Base-by-base conservation (phyloP, 2,888 invertebrate species). In the Lepidocyrtinus sp. region DNA sequence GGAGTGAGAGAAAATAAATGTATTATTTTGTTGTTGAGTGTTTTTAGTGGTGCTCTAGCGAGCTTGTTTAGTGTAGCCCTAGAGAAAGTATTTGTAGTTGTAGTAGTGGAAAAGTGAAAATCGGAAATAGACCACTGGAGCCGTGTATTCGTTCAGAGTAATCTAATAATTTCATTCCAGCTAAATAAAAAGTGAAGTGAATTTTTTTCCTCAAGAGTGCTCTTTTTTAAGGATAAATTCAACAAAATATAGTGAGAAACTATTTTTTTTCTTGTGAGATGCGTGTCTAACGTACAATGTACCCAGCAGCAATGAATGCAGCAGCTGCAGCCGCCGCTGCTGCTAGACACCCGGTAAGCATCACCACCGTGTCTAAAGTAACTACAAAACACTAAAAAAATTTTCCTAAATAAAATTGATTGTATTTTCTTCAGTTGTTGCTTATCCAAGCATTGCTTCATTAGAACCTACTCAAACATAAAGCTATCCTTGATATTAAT, bases 331-430 rank as follows among this genome's bases (percentile, higher is more conserved):
- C 87, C 69, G 87, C 87, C 89, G 94, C 93, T 90, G 94, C 94
- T 90, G 94, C 94, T 86, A 92, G 95, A 90, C 95, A 95, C 92
- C 94, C 94, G 93, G 94, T 95, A 91, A 93, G 93, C 90, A 62
- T 77, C 77, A 77, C 71, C 71, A 77, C 77, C 77, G 77, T 77
- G 61, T 77, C 77, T 77, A 77, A 77, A 77, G 77, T 77, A 77
- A 77, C 77, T 72, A 64, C 77, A 70, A 9, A 77, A 72, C 45
- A 69, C 50, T 45, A 68, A 61, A 68, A 62, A 15, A 36, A 67
- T 59, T 26, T 62, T 45, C 55, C 2, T 24, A n/a, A n/a, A n/a
- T n/a, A n/a, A n/a, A n/a, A n/a, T n/a, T n/a, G n/a, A n/a, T n/a
- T n/a, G n/a, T 63, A 59, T 62, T 24, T 70, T 25, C 50, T 62